A percentile compares a stretch with the other conserved stretches of the same genome.
Evolutionary conservation across 1,140 invertebrate genomes (phyloP).

Genomic region (Lucilia cuprina): DNA sequence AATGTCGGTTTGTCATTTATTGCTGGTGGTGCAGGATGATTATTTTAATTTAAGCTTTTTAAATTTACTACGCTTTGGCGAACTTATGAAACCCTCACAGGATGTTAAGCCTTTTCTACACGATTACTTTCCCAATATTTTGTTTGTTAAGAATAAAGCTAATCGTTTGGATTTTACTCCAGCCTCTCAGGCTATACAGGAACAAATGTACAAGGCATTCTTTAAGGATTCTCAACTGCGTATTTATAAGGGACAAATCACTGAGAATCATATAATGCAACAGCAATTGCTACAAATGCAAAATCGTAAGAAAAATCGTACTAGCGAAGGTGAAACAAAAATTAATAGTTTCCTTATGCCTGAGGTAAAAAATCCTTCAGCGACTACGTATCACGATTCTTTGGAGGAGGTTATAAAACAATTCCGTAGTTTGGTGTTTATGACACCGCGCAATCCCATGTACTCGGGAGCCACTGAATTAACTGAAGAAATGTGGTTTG

Average conservation of each 20-base stretch:
- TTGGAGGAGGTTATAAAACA: constrained; percentile 32
- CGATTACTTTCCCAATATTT: constrained; percentile 53
- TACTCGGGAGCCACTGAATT: constrained; percentile 32
- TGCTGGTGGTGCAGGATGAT: constrained; percentile 87
- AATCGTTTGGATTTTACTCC: constrained; percentile 49
- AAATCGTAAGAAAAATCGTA: constrained; percentile 29
- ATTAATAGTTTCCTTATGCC: constrained; percentile 51
- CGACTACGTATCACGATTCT: constrained; percentile 34
- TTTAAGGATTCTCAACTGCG: constrained; percentile 47
- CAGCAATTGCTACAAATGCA: constrained; percentile 4
- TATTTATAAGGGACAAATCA: constrained; percentile 47
- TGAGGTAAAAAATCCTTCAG: constrained; percentile 37
- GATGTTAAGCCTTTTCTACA: constrained; percentile 46
- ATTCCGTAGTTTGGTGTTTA: constrained; percentile 38
- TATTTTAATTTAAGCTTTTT: constrained; percentile 76
- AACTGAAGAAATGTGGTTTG: constrained; percentile 41
- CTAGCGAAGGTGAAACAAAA: constrained; percentile 15
- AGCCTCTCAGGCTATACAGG: constrained; percentile 38
- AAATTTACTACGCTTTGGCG: constrained; percentile 49
- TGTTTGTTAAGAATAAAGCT: constrained; percentile 54
- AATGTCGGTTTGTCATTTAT: constrained; percentile 87
- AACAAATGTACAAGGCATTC: constrained; percentile 45
- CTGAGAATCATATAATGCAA: constrained; percentile 5
- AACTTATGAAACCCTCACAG: constrained; percentile 48
- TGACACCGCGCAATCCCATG: constrained; percentile 41